Evolutionary conservation across 64 coral and sea anemone genomes (phyloP), one percentile per base, ranked within the genome.

Genomic region (Montipora sp.): DNA sequence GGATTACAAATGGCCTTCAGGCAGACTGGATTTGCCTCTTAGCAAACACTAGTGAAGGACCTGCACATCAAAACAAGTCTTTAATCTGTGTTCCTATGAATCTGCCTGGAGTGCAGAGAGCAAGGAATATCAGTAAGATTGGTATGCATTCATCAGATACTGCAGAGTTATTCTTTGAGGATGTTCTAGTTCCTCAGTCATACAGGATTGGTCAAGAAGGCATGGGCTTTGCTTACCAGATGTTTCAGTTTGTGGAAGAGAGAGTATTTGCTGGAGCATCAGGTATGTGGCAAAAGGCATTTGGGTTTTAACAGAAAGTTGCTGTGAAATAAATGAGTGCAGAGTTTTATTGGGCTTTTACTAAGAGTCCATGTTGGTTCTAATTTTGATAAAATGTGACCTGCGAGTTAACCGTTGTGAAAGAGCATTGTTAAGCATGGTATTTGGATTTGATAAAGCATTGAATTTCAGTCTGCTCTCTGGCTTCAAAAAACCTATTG

Each of bases 191-290:
- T 3, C 98, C 98, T 27, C 94, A 99, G 80, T 94, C 95, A 49
- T 92, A 90, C 75, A 92, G 92, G 45, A 99, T 99, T 87, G 98
- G 98, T 44, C 71, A 94, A 19, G 98, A 99, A 92, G 93, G 90
- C 4, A 96, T 96, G 88, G 98, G 98, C 24, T 99, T 99, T 68
- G 63, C 90, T 3, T 99, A 99, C 75, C 98, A 99, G 57, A 99
- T 99, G 98, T 79, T 96, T 18, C 98, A 99, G 66, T 99, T 99
- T 99, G 98, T 99, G 70, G 98, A 99, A 61, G 98, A 99, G 75
- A 94, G 98, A 92, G 92, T 99, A 8, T 96, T 99, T 90, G 98
- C 94, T 87, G 91, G 91, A 44, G 98, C 98, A 43, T 77, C 89
- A 90, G 87, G 98, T 98, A 94, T 63, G n/a, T 63, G 59, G 59